phyloP scores from a whole-genome alignment of 2,888 invertebrate genomes.

The Eupithecia tripunctaria region DNA sequence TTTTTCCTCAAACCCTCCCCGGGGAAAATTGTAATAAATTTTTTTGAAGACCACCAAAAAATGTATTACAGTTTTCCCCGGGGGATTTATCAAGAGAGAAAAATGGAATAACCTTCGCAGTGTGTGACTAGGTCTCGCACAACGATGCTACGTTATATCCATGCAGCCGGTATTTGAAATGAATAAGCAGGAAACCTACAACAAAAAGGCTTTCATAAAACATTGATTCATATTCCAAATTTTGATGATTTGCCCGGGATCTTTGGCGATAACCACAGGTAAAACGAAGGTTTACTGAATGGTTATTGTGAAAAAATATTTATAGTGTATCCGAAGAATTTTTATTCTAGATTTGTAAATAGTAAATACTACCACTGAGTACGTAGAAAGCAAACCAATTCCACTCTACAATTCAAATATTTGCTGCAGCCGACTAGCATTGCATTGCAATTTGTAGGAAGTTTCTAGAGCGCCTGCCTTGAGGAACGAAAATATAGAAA shows the following conservation, averaged over 20 bases:
- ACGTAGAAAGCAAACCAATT: slow-evolving; percentile 79
- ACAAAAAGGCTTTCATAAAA: background rate
- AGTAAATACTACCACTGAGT: slow-evolving; percentile 71
- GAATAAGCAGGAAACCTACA: background rate
- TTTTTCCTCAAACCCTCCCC: no score
- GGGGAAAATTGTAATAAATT: no score
- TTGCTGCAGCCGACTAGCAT: slow-evolving; percentile 74
- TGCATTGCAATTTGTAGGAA: slow-evolving; percentile 71
- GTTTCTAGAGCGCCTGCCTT: slow-evolving; percentile 50
- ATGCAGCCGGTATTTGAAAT: background rate
- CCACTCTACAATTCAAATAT: slow-evolving; percentile 82
- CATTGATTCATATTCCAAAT: no score
- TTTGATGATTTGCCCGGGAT: slow-evolving; percentile 44
- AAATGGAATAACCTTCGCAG: no score
- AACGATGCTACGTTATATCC: background rate
- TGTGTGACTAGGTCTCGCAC: no score
- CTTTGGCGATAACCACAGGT: background rate
- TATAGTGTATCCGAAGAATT: slow-evolving; percentile 58
- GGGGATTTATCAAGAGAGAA: no score
- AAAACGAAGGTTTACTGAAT: background rate
- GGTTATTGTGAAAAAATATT: slow-evolving; percentile 13
- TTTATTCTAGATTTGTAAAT: slow-evolving; percentile 77
- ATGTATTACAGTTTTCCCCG: no score
- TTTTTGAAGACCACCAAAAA: no score
- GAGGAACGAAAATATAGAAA: slow-evolving; percentile 52